phyloP scores from a whole-genome alignment of 2,888 invertebrate species.

The Lasioglossum leucozonium region DNA sequence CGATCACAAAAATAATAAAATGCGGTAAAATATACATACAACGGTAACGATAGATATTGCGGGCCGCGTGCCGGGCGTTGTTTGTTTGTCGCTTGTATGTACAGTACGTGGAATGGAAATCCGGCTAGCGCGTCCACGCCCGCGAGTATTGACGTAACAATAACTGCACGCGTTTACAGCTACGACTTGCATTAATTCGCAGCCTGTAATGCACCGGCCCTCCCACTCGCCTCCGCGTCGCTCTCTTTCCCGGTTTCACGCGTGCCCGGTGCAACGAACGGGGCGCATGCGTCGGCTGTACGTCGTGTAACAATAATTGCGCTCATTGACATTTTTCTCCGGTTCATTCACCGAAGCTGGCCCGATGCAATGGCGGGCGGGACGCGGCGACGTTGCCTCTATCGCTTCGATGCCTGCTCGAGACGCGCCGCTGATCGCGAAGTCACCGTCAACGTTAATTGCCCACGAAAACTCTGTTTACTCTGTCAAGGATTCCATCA shows the following conservation, averaged over 20 bases:
- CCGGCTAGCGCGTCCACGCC: conserved; percentile 43
- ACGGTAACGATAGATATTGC: not conserved
- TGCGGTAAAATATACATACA: not conserved
- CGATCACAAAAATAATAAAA: not conserved
- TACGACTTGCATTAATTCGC: conserved; percentile 31
- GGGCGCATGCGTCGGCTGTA: conserved; percentile 58
- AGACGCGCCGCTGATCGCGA: conserved; percentile 30
- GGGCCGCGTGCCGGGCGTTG: not conserved
- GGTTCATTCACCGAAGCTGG: conserved; percentile 75
- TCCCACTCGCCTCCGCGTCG: conserved; percentile 23
- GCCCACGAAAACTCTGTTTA: conserved; percentile 1
- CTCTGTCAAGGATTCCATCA: not conserved
- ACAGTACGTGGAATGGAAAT: conserved; percentile 8
- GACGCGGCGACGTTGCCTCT: conserved; percentile 12
- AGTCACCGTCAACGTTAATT: conserved; percentile 44
- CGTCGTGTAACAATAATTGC: conserved; percentile 80
- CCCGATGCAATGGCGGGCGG: conserved; percentile 59
- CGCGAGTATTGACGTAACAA: conserved; percentile 48
- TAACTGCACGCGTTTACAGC: conserved; percentile 45
- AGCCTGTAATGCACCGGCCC: conserved; percentile 32
- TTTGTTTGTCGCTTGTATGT: not conserved
- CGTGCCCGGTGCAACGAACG: not conserved
- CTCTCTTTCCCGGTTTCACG: conserved; percentile 11
- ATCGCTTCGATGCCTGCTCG: conserved; percentile 28
- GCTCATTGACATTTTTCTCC: conserved; percentile 81